These are phyloP conservation scores for Anorthoa munda DNA, from an alignment of 2,888 invertebrate genomes.

Conservation along the genomic window DNA sequence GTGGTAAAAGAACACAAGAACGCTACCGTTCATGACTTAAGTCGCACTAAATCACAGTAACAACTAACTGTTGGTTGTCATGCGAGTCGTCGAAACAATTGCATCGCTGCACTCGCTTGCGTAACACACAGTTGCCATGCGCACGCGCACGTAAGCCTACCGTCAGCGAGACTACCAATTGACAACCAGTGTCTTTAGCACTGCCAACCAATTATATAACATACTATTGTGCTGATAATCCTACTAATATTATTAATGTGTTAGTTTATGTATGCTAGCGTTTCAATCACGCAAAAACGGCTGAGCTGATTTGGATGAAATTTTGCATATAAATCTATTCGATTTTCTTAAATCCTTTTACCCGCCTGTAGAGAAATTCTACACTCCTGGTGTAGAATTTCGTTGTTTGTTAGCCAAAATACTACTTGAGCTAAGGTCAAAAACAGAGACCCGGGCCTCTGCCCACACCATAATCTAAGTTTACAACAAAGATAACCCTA, in stretches of 20 bases:
- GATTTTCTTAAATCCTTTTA: background rate
- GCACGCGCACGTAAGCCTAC: slow-evolving; percentile 29
- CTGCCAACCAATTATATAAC: background rate
- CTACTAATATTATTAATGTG: no score
- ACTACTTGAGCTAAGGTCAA: slow-evolving; percentile 18
- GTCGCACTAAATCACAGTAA: slow-evolving; percentile 23
- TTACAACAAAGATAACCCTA: slow-evolving; percentile 23
- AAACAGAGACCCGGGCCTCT: background rate
- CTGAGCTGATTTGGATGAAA: no score
- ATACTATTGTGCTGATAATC: no score
- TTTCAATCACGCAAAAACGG: no score
- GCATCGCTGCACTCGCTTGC: slow-evolving; percentile 61
- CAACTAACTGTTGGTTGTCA: slow-evolving; percentile 65
- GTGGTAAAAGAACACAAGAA: background rate
- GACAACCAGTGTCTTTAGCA: background rate
- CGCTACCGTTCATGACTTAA: slow-evolving; percentile 22
- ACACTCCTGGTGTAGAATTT: no score
- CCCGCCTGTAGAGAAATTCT: no score
- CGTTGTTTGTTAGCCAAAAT: background rate
- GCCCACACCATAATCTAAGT: slow-evolving; percentile 19
- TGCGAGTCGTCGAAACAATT: slow-evolving; percentile 69
- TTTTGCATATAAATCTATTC: no score
- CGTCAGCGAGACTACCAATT: slow-evolving; percentile 16
- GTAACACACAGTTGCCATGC: slow-evolving; percentile 62
- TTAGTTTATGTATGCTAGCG: no score